Percentiles rank a stretch among this genome's conserved stretches.
Conservation (phyloP, 64 coral and sea anemone genomes). For the Orbicella faveolata region DNA sequence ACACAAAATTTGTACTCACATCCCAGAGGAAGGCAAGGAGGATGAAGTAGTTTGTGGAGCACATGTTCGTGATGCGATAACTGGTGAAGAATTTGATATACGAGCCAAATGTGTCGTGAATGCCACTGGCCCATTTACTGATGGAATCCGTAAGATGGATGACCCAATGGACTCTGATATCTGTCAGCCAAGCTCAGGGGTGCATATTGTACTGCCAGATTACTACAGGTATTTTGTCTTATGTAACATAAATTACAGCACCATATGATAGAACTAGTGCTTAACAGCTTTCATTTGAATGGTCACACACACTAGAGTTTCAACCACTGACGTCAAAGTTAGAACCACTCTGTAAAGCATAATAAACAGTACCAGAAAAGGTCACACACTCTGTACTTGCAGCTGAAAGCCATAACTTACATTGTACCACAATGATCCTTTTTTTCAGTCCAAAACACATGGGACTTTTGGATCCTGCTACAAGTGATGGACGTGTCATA, state of each 20-base stretch:
- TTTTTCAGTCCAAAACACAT: constrained; percentile 78
- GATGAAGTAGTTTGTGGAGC: constrained; percentile 93
- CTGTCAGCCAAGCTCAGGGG: constrained; percentile 92
- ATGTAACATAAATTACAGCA: not conserved
- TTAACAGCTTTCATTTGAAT: not conserved
- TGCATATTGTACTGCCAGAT: constrained; percentile 89
- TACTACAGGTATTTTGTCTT: constrained; percentile 81
- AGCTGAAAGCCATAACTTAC: too few species aligned
- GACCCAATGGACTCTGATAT: constrained; percentile 54
- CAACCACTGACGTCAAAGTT: not conserved
- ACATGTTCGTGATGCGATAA: constrained; percentile 69
- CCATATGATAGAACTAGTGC: not conserved
- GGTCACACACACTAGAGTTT: not conserved
- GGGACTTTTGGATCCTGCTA: constrained; percentile 91
- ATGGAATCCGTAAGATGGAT: constrained; percentile 84
- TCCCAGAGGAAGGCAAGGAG: constrained; percentile 44
- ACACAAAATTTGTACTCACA: not conserved
- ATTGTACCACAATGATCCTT: not conserved
- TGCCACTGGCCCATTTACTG: constrained; percentile 95
- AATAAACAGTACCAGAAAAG: too few species aligned
- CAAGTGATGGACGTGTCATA: constrained; percentile 95
- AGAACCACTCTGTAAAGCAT: too few species aligned
- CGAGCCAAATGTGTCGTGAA: constrained; percentile 94
- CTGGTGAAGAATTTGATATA: constrained; percentile 89
- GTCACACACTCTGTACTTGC: too few species aligned